Evolutionary conservation across 2,797 vertebrate species (phyloP).

Genomic region (Clarias laeviceps): DNA sequence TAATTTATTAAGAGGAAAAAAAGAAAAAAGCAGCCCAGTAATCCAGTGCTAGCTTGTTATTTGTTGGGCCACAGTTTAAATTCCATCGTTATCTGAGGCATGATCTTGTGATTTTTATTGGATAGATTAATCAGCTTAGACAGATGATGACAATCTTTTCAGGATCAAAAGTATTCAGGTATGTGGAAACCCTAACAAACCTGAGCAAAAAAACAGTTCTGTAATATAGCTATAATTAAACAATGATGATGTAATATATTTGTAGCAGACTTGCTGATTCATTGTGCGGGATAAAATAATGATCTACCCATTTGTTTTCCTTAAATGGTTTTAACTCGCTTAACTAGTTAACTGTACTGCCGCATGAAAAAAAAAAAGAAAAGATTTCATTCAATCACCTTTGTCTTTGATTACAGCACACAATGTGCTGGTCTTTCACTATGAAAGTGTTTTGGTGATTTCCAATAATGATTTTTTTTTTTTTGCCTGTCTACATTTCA

Average conservation of each 20-base stretch:
- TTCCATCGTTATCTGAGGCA: background rate
- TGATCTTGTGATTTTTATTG: background rate
- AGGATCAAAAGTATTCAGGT: background rate
- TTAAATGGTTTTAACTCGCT: background rate
- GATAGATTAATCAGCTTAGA: background rate
- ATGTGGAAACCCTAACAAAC: slow-evolving; percentile 4
- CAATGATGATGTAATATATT: background rate
- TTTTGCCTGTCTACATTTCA: too few relatives aligned
- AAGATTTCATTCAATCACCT: too few relatives aligned
- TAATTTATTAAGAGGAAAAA: background rate
- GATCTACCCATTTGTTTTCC: background rate
- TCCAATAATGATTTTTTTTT: too few relatives aligned
- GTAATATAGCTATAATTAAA: background rate
- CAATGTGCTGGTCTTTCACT: too few relatives aligned
- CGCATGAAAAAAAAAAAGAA: too few relatives aligned
- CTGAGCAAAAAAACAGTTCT: background rate
- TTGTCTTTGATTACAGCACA: too few relatives aligned
- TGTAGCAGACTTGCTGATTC: background rate
- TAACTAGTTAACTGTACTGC: background rate
- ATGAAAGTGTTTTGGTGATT: too few relatives aligned
- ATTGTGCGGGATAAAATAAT: background rate
- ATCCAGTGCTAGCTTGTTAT: background rate
- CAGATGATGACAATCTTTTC: background rate
- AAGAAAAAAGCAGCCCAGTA: background rate
- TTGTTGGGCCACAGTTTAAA: background rate